These are phyloP conservation scores for Saturnia pavonia DNA, from an alignment of 2,888 invertebrate species.

Conservation along the genomic window DNA sequence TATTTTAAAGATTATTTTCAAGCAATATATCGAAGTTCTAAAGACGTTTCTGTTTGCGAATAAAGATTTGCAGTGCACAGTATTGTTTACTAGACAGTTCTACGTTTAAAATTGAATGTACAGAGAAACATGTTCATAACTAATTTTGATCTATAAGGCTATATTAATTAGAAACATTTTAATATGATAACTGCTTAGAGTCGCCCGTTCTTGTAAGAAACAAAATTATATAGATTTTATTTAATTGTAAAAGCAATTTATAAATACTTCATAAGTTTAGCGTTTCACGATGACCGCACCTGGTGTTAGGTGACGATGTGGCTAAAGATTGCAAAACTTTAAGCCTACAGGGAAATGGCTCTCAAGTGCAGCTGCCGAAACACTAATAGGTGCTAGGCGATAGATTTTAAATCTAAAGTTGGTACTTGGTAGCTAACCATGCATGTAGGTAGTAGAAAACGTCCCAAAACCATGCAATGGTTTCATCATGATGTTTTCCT, in stretches of 20 bases:
- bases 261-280: no score
- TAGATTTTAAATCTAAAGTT: no score
- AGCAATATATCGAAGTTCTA: slow-evolving; percentile 26
- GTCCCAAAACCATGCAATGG: no score
- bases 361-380: no score
- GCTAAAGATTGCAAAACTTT: no score
- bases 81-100: slow-evolving; percentile 49
- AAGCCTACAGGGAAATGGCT: no score
- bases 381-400: no score
- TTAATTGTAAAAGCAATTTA: not conserved
- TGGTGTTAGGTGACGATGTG: no score
- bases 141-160: not conserved
- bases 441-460: no score
- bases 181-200: not conserved
- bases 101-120: not conserved
- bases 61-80: slow-evolving; percentile 41
- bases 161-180: not conserved
- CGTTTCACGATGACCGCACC: no score
- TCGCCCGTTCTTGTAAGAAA: not conserved
- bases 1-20: slow-evolving; percentile 31
- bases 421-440: no score
- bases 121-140: not conserved
- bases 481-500: no score
- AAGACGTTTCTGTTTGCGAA: slow-evolving; percentile 30
- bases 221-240: not conserved